Conservation (phyloP, 2,797 vertebrate genomes). For the Gymnothorax reevesii region DNA sequence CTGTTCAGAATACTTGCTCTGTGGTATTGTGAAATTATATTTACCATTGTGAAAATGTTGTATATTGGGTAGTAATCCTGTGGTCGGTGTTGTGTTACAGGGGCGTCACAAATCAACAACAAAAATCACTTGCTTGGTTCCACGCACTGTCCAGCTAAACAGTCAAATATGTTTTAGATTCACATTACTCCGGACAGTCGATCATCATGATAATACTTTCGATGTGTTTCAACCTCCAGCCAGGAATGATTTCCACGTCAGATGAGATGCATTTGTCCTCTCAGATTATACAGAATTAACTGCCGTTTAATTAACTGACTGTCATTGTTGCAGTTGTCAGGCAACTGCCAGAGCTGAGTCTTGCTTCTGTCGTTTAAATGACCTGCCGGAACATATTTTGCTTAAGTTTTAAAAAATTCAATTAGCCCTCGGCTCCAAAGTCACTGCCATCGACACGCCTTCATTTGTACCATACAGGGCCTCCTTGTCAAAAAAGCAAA, state of each 20-base stretch:
- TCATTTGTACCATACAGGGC: not conserved
- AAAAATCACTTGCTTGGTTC: not conserved
- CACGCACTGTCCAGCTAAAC: not conserved
- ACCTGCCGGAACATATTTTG: not conserved
- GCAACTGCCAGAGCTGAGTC: conserved; percentile 15
- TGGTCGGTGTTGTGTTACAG: not conserved
- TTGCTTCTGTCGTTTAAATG: not conserved
- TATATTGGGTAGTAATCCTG: not conserved
- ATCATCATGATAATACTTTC: not conserved
- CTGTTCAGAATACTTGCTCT: not conserved
- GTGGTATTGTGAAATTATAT: not conserved
- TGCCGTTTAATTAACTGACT: not conserved
- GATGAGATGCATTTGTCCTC: not conserved
- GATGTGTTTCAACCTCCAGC: not conserved
- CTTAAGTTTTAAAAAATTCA: conserved; percentile 26
- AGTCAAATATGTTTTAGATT: not conserved
- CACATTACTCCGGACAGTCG: not conserved
- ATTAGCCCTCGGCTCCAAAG: not conserved
- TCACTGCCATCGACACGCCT: not conserved
- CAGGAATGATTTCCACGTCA: not conserved
- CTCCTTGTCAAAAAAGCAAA: too few species aligned
- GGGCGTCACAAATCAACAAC: not conserved
- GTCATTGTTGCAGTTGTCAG: conserved; percentile 23
- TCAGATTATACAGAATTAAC: conserved; percentile 11
- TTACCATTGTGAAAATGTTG: too few species aligned